Base-by-base conservation (phyloP, 2,888 invertebrate species). In the Eugnorisma glareosa region DNA sequence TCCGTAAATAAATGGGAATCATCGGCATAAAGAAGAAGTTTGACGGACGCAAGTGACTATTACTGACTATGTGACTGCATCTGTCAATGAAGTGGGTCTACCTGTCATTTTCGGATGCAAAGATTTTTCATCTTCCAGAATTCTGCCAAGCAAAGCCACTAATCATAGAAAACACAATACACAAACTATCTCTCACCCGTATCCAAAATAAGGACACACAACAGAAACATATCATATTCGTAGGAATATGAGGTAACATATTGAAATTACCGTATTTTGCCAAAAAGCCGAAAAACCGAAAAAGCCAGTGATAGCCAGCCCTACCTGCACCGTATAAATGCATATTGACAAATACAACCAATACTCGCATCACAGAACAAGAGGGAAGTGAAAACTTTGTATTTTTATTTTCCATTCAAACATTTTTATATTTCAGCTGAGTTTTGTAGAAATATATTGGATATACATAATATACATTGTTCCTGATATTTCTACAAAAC, bases 291-390 rank as follows among this genome's bases (percentile, higher is more conserved):
- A 11, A 43, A 67, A 37, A 63, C n/a, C n/a, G n/a, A n/a, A n/a
- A n/a, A n/a, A n/a, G n/a, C n/a, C 15, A 31, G 43, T 31, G 21
- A 54, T 24, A n/a, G 61, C 15, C 67, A 72, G 0, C 71, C 82
- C 73, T 82, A 31, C 51, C 15, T 45, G 61, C 54, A 70, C 18
- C 35, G 63, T 45, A 67, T 63, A 61, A 63, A 78, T 67, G 59
- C 78, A 78, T 84, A 82, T 79, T 77, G 74, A 81, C 70, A 68
- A 72, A 63, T 48, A 54, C 57, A 48, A 57, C 72, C 67, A 21
- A 73, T 59, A 45, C 51, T 59, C 70, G 64, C 64, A 64, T 67
- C 48, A 73, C 45, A 68, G 66, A 40, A 73, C 67, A 61, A 43
- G 57, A 57, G 66, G n/a, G 35, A 21, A 28, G 43, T 10, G 64